Base-by-base conservation (phyloP, 2,113 vertebrate species). In the Nestor notabilis region DNA sequence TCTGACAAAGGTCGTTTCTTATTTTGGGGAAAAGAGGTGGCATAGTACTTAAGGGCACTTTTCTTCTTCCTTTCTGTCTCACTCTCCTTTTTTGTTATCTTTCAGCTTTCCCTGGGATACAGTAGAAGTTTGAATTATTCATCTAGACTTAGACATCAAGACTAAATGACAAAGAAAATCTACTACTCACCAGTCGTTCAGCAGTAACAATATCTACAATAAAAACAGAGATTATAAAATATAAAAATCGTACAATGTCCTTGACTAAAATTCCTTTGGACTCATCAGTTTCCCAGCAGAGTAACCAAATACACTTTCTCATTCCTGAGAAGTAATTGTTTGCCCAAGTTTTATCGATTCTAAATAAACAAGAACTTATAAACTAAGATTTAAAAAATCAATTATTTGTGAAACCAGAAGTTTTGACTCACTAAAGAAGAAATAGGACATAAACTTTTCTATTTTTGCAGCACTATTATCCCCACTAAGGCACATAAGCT, bases 201-300 rank as follows among this genome's bases (percentile, higher is more conserved):
- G 93, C 95, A 91, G 69, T 58, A 87, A 35, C 94, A 56, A 84
- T 70, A 76, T 76, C 96, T 97, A 75, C 35, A 96, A 96, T 43
- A 93, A 87, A 94, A 95, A 55, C 10, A 95, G 72, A 96, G 33
- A 91, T 95, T 69, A 77, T 43, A 82, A 85, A 92, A 82, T 63
- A 50, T 46, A 75, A 91, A 87, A 79, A 44, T 5, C 58, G 25
- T 55, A 52, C 5, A 1, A 55, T 10, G 6, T 52, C 65, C 89
- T 94, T 84, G 69, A 69, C 33, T 46, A 35, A 79, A 87, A 79
- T 52, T 87, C 35, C 7, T 60, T 70, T 76, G 24, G 43, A 95
- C 87, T 82, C 13, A 50, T 71, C 17, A 17, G 13, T 87, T 94
- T 87, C 77, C 47, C 50, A 47, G 28, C 7, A 75, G 72, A 95